Base-by-base conservation (phyloP, 2,797 vertebrate genomes). In the Hapalemur alaotrensis region DNA sequence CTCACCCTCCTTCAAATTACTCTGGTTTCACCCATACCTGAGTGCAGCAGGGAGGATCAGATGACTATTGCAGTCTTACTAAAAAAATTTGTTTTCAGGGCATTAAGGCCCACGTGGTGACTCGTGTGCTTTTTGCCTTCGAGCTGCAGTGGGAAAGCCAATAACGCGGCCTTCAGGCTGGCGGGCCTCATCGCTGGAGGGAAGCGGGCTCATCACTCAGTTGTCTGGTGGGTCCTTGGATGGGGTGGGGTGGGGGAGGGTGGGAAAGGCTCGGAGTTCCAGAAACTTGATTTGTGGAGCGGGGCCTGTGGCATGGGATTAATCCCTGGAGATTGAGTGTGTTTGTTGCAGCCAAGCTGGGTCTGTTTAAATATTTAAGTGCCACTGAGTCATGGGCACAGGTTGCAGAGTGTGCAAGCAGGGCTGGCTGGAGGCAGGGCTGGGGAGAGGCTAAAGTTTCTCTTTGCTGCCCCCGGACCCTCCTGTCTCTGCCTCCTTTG, bases 251-350 rank as follows among this genome's bases (percentile, higher is more conserved):
- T n/a, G 20, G 9, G 86, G 43, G 41, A 63, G 61, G 41, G 14
- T 59, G n/a, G 72, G 72, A 75, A 76, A 86, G 65, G 43, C 78
- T 89, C 5, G 0, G 4, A 79, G 92, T 41, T 78, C 81, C 57
- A 84, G 96, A 96, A 97, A 95, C 80, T 67, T 93, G 97, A 96
- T 97, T 93, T 96, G 81, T 96, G 76, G 57, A 91, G 43, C 22
- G 65, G 72, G 48, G 63, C 70, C 69, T 22, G 57, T 84, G 88
- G 93, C 61, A 35, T 61, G 79, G 85, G 92, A 72, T 93, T 50
- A 84, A 88, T 94, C 82, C 52, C 92, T 69, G 48, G 79, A 89
- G 95, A 89, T 4, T 4, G 50, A 90, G 57, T 78, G 41, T 32
- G 7, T 89, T 69, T 63, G 73, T 92, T 83, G 17, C 1, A 18